Conservation (phyloP, 1,140 invertebrate species). For the Orius insidiosus region DNA sequence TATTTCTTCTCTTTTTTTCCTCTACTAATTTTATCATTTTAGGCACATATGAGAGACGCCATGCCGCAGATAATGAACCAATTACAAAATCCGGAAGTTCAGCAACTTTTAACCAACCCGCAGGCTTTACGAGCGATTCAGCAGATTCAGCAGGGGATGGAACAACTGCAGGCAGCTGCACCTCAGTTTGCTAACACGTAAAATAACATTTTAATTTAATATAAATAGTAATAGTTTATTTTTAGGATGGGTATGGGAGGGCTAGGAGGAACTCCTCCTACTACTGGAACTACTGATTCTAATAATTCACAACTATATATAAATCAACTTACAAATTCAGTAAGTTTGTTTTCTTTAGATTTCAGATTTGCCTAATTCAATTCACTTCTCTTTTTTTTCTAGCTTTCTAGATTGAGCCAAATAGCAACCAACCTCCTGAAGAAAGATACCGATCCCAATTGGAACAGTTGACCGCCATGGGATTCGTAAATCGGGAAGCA, state of each 20-base stretch:
- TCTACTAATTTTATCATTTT: constrained; percentile 10
- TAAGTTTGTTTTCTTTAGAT: no score
- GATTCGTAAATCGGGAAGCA: constrained; percentile 93
- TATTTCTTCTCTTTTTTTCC: constrained; percentile 3
- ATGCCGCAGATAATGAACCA: constrained; percentile 78
- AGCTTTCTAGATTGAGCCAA: constrained; percentile 15
- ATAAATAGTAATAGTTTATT: no score
- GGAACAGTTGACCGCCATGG: constrained; percentile 92
- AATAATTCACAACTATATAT: no score
- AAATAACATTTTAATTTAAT: no score
- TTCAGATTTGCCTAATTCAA: no score
- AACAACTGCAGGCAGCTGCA: constrained; percentile 71
- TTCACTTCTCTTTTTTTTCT: no score
- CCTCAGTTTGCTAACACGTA: constrained; percentile 45
- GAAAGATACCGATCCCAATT: constrained; percentile 88
- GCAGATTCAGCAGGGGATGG: constrained; percentile 92
- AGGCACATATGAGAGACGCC: constrained; percentile 70
- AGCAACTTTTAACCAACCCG: constrained; percentile 82
- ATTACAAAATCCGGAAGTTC: constrained; percentile 87
- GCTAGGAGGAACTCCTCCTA: no score
- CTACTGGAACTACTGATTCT: no score
- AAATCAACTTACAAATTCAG: no score
- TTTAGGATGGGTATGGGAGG: no score
- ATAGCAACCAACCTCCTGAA: constrained; percentile 62
- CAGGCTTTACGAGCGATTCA: constrained; percentile 81